phyloP scores from a whole-genome alignment of 2,888 invertebrate genomes.

The Coleophora flavipennella region DNA sequence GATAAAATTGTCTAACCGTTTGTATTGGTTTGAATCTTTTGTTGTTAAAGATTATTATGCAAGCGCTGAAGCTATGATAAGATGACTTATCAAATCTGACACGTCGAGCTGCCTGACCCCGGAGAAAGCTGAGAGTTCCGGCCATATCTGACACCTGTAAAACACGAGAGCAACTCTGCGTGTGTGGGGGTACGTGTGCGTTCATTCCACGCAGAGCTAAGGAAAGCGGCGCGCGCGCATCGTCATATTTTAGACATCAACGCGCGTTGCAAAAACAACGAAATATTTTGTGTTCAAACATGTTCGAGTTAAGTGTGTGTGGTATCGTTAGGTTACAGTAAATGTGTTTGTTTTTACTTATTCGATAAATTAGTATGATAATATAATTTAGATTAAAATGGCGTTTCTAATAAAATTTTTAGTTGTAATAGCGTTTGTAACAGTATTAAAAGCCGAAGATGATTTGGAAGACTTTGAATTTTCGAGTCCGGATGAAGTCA shows the following conservation, averaged over 20 bases:
- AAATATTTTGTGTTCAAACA: slow-evolving; percentile 12
- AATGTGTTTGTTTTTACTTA: neutral
- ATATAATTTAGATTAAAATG: slow-evolving; percentile 29
- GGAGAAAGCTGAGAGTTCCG: slow-evolving; percentile 65
- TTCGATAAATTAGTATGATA: slow-evolving; percentile 13
- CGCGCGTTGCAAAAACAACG: slow-evolving; percentile 22
- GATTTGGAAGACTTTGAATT: slow-evolving; percentile 49
- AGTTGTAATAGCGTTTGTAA: slow-evolving; percentile 27
- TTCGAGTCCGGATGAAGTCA: slow-evolving; percentile 46
- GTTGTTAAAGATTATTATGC: slow-evolving; percentile 1
- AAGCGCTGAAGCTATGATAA: slow-evolving; percentile 18
- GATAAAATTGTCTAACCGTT: neutral
- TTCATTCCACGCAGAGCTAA: slow-evolving; percentile 45
- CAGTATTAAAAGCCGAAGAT: slow-evolving; percentile 31
- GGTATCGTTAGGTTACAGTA: neutral
- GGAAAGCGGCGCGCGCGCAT: slow-evolving; percentile 48
- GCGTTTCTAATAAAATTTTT: slow-evolving; percentile 22
- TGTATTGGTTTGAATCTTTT: neutral
- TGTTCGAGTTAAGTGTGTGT: slow-evolving; percentile 9
- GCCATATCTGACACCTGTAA: slow-evolving; percentile 57
- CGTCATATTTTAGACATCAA: slow-evolving; percentile 25
- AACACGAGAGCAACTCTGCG: slow-evolving; percentile 45
- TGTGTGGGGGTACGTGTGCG: slow-evolving; percentile 34
- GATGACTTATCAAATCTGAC: slow-evolving; percentile 39
- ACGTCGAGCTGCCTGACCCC: slow-evolving; percentile 37